A percentile compares a stretch with the other conserved stretches of the same genome.
Conservation (phyloP, 2,888 invertebrate species). For the Catonia carolina region DNA sequence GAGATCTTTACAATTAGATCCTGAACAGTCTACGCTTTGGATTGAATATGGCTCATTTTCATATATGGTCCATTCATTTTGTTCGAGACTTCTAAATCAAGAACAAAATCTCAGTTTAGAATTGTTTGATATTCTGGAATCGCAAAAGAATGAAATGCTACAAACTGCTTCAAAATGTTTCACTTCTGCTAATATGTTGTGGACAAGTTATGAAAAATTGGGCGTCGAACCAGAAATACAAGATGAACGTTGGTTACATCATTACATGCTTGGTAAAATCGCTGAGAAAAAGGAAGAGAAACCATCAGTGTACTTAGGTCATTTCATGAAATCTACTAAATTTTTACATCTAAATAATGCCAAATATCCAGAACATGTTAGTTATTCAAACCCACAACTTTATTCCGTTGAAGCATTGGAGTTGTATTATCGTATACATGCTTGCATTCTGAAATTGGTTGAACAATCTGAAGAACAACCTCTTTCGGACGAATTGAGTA, state of each 20-base stretch:
- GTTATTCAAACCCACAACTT: slow-evolving; percentile 74
- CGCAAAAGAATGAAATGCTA: slow-evolving; percentile 71
- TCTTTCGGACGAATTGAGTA: slow-evolving; percentile 52
- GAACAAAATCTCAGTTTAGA: slow-evolving; percentile 41
- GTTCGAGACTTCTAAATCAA: slow-evolving; percentile 76
- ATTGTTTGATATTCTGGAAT: slow-evolving; percentile 62
- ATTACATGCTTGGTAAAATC: slow-evolving; percentile 95
- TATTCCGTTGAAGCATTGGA: slow-evolving; percentile 85
- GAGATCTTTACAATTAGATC: slow-evolving; percentile 67
- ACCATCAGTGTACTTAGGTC: slow-evolving; percentile 65
- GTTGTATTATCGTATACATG: slow-evolving; percentile 65
- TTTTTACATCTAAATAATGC: slow-evolving; percentile 43
- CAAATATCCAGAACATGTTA: slow-evolving; percentile 47
- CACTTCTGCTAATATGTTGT: slow-evolving; percentile 56
- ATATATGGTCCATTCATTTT: slow-evolving; percentile 84
- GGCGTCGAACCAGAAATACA: slow-evolving; percentile 40
- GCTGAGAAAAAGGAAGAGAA: slow-evolving; percentile 76
- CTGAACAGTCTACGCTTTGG: slow-evolving; percentile 69
- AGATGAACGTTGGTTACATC: slow-evolving; percentile 87
- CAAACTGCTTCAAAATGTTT: slow-evolving; percentile 74
- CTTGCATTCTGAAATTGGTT: slow-evolving; percentile 80
- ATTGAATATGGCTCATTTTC: slow-evolving; percentile 88
- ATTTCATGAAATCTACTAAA: slow-evolving; percentile 70
- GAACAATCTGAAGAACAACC: slow-evolving; percentile 67
- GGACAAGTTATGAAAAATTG: slow-evolving; percentile 47